Conservation (phyloP, 2,797 vertebrate species). For the Crenichthys baileyi region DNA sequence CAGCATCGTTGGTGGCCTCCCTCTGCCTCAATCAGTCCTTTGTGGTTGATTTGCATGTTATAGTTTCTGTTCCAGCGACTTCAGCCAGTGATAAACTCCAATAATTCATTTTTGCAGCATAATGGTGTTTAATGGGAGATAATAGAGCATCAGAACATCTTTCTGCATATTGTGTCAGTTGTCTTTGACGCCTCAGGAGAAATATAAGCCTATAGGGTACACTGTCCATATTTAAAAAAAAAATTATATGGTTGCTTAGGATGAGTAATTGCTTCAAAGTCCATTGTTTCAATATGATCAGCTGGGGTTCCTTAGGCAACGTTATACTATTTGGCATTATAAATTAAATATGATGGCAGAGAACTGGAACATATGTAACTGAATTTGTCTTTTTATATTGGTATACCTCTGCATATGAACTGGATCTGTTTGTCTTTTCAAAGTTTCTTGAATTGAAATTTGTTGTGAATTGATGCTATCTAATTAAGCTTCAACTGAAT, state of each 20-base stretch:
- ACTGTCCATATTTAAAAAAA: slow-evolving; percentile 24
- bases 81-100: slow-evolving; percentile 57
- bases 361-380: background rate
- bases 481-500: background rate
- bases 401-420: background rate
- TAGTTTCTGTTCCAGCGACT: slow-evolving; percentile 51
- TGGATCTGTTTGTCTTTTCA: background rate
- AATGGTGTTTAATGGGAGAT: slow-evolving; percentile 63
- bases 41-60: slow-evolving; percentile 61
- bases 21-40: slow-evolving; percentile 43
- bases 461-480: too few species aligned
- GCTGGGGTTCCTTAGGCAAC: background rate
- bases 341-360: background rate
- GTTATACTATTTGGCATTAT: background rate
- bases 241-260: background rate
- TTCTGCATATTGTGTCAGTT: background rate
- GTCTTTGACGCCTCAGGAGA: slow-evolving; percentile 28
- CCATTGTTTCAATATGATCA: background rate
- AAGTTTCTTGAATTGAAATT: background rate
- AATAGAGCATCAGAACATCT: slow-evolving; percentile 38
- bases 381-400: background rate
- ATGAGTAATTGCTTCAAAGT: background rate
- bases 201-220: slow-evolving; percentile 26
- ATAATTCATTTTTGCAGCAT: slow-evolving; percentile 38
- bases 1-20: slow-evolving; percentile 14